Evolutionary conservation across 2,113 vertebrate genomes (phyloP), one percentile per base, ranked within the genome.

Genomic region (Paracanthobrama guichenoti): DNA sequence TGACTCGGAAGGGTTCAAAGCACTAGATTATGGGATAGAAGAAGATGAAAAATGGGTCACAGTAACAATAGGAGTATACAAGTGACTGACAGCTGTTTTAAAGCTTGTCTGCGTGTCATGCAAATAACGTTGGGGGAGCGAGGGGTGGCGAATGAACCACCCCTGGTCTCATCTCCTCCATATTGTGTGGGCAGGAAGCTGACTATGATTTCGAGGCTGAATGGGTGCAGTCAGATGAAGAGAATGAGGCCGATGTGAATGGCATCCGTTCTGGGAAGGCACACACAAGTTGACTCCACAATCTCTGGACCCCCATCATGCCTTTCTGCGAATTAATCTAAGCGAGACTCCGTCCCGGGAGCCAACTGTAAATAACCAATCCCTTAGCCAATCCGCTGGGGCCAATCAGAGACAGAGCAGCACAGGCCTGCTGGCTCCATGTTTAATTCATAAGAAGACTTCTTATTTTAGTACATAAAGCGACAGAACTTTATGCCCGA

Each of bases 391-490:
- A 26, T 48, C 62, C 14, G 10, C n/a, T 16, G 46, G 44, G 28
- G 10, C 87, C 83, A 60, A 62, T 81, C 60, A 77, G 66, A 92
- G 71, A 82, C 71, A 62, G 44, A 88, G 87, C 88, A 87, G 88
- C 89, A 76, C 60, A 46, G 86, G 31, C 46, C 79, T 64, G 59
- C 20, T 79, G 39, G 20, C 3, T 77, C 91, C 89, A 92, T 93
- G 91, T 90, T 92, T 93, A 91, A 94, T 94, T 93, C 88, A 92
- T 94, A 90, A 81, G 81, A 62, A 35, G 44, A 86, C 60, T 89
- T 91, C 87, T 92, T 93, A 92, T 93, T 93, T 92, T 91, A 87
- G 90, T 6, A 84, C 87, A 82, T 88, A 83, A 92, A 93, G 89
- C 31, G 77, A 84, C 79, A 59, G 80, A 71, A 87, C 62, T 91